Evolutionary conservation across 2,888 invertebrate species (phyloP), one percentile per base, ranked within the genome.

Genomic region (Bhutanitis thaidina): DNA sequence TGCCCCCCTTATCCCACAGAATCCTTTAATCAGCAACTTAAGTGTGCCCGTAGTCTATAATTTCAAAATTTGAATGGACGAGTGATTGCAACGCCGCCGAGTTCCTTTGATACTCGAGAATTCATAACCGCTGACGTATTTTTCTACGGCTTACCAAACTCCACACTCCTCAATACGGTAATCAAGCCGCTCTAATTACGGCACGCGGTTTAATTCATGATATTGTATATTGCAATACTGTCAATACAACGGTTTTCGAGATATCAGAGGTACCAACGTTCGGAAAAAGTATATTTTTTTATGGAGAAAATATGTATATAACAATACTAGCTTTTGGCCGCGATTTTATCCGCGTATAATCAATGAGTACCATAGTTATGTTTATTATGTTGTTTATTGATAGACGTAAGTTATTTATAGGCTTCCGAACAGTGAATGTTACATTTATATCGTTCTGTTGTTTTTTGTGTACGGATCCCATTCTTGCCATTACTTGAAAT

Each of bases 11-110:
- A 9, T 7, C 16, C 12, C 7, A 8, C 5, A 30, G 49, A 45
- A 52, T 50, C 49, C 54, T 52, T 52, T 52, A 56, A 56, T 56
- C 54, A 54, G 44, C 49, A 45, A 54, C 52, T 47, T 49, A 49
- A 44, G 50, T 41, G 52, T 36, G 34, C 51, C 43, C 47, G 37
- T 35, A 12, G 45, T 36, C 36, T 45, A 30, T 46, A 51, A 46
- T 51, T 43, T 37, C 36, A 39, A 20, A n/a, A 34, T 34, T 16
- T 56, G 52, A 56, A 56, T 56, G 52, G 49, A 15, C 46, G 52
- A 12, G 47, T 56, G 54, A 56, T 56, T 56, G 50, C 52, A 49
- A 43, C 49, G 49, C n/a, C n/a, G n/a, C 46, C 51, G 51, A 45
- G 44, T 38, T 35, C 43, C 52, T 52, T 54, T 45, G 51, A 52